Conservation (phyloP, 2,888 invertebrate species). For the Busseola fusca region DNA sequence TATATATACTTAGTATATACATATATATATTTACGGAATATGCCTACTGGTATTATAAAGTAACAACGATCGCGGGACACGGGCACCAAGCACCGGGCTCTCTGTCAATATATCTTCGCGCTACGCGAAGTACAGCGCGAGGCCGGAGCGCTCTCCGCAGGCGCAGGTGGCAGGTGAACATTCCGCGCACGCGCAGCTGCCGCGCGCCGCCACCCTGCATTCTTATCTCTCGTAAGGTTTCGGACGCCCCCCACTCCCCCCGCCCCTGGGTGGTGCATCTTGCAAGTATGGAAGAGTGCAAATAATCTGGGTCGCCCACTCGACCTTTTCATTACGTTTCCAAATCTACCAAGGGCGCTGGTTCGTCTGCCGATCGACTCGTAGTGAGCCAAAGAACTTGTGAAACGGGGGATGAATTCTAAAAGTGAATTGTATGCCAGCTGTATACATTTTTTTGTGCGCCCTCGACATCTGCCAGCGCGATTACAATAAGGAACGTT, state of each 20-base stretch:
- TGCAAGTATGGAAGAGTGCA: background rate
- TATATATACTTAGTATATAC: too few species aligned
- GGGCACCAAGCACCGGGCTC: background rate
- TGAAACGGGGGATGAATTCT: background rate
- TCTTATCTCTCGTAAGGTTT: constrained; percentile 62
- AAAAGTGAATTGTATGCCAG: constrained; percentile 22
- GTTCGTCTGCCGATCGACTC: background rate
- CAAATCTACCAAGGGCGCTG: background rate
- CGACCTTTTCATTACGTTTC: constrained; percentile 10
- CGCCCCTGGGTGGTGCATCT: background rate
- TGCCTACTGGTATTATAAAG: background rate
- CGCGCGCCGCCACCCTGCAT: constrained; percentile 52
- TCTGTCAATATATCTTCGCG: background rate
- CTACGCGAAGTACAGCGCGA: background rate
- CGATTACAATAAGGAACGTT: constrained; percentile 24
- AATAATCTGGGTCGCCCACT: constrained; percentile 9
- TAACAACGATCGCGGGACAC: background rate
- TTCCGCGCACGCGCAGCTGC: constrained; percentile 70
- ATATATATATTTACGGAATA: background rate
- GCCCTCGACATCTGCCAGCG: constrained; percentile 39
- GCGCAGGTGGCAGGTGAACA: constrained; percentile 64
- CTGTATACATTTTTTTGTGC: constrained; percentile 44
- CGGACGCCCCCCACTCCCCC: constrained; percentile 18
- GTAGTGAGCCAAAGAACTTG: constrained; percentile 1
- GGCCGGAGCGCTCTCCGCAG: background rate